Conservation (phyloP, 1,140 invertebrate genomes). For the Trachelipus rathkii region DNA sequence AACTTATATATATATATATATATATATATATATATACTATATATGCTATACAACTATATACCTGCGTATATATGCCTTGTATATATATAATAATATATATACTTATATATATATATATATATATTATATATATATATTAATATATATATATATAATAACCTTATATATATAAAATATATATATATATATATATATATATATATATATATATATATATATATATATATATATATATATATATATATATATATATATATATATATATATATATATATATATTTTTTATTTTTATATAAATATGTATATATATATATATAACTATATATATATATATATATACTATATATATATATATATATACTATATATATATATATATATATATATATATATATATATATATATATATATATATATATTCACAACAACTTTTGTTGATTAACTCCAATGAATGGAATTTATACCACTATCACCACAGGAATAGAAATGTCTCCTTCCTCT, state of each 20-base stretch:
- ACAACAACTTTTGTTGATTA: no score
- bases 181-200: constrained; percentile 17
- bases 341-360: constrained; percentile 16
- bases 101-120: no score
- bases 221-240: constrained; percentile 21
- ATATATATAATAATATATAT: no score
- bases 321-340: constrained; percentile 13
- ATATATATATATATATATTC: constrained; percentile 19
- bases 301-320: no score
- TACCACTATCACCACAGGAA: no score
- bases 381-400: constrained; percentile 16
- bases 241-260: constrained; percentile 18
- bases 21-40: no score
- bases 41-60: no score
- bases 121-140: constrained; percentile 1
- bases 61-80: no score
- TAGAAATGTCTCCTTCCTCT: no score
- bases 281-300: background rate
- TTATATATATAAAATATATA: constrained; percentile 17
- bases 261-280: constrained; percentile 8
- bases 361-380: constrained; percentile 17
- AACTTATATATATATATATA: no score
- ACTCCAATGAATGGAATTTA: no score
- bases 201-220: constrained; percentile 21
- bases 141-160: constrained; percentile 19